Percentiles rank a stretch among this genome's conserved stretches.
Conservation (phyloP, 2,797 vertebrate genomes). For the Odontamblyopus lacepedii region DNA sequence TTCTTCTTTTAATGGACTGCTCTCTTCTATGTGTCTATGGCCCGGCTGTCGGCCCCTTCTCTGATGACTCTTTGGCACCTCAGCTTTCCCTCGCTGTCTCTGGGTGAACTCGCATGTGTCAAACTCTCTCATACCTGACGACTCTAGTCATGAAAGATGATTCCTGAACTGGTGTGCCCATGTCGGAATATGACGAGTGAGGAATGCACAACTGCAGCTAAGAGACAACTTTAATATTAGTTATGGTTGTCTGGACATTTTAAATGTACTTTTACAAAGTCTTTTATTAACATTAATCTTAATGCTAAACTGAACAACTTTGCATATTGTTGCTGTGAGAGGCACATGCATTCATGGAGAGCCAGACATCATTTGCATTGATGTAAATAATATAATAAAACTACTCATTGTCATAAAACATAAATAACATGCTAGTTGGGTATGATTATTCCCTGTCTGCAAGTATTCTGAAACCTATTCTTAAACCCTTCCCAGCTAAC, state of each 20-base stretch:
- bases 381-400: neutral
- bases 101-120: slow-evolving; percentile 49
- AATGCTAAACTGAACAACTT: neutral
- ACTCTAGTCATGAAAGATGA: slow-evolving; percentile 59
- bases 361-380: slow-evolving; percentile 4
- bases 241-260: neutral
- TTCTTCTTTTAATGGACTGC: slow-evolving; percentile 15
- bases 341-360: neutral
- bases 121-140: slow-evolving; percentile 48
- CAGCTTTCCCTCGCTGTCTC: slow-evolving; percentile 22
- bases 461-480: too few relatives aligned
- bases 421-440: too few relatives aligned
- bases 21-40: slow-evolving; percentile 27
- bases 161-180: slow-evolving; percentile 43
- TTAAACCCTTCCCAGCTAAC: too few relatives aligned
- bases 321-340: neutral
- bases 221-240: neutral
- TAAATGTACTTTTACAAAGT: neutral
- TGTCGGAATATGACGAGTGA: slow-evolving; percentile 43
- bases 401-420: neutral
- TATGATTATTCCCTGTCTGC: too few relatives aligned
- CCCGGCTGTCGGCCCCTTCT: slow-evolving; percentile 31
- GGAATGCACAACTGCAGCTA: slow-evolving; percentile 70
- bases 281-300: neutral
- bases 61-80: slow-evolving; percentile 29